phyloP scores from a whole-genome alignment of 2,888 invertebrate genomes.

The Sturmia bella region DNA sequence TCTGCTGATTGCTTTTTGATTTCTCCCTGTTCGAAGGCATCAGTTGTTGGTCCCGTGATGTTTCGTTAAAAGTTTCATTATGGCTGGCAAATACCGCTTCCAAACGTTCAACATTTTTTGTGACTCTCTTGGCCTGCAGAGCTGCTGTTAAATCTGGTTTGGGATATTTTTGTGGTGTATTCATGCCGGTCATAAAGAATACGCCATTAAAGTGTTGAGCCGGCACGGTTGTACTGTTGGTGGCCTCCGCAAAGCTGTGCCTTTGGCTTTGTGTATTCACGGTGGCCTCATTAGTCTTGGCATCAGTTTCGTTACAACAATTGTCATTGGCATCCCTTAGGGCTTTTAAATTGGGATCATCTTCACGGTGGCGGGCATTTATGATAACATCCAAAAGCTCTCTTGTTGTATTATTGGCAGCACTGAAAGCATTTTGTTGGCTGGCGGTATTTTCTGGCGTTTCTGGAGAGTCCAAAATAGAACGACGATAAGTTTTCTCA shows the following conservation, averaged over 20 bases:
- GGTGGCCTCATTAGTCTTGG: slow-evolving; percentile 27
- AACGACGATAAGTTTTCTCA: slow-evolving; percentile 72
- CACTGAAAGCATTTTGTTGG: slow-evolving; percentile 75
- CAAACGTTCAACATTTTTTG: slow-evolving; percentile 90
- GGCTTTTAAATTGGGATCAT: slow-evolving; percentile 81
- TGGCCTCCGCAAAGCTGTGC: slow-evolving; percentile 64
- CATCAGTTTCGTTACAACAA: slow-evolving; percentile 77
- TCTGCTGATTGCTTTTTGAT: slow-evolving; percentile 79
- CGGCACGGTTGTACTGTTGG: slow-evolving; percentile 73
- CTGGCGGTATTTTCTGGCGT: slow-evolving; percentile 76
- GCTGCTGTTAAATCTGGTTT: slow-evolving; percentile 82
- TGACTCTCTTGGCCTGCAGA: slow-evolving; percentile 85
- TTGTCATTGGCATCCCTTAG: slow-evolving; percentile 75
- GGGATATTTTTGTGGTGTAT: slow-evolving; percentile 81
- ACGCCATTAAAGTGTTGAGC: slow-evolving; percentile 84
- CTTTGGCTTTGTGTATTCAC: slow-evolving; percentile 59
- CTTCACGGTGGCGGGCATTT: slow-evolving; percentile 83
- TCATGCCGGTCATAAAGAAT: slow-evolving; percentile 84
- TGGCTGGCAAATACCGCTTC: slow-evolving; percentile 82
- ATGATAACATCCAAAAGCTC: slow-evolving; percentile 84
- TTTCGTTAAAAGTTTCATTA: slow-evolving; percentile 83
- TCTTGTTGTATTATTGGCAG: slow-evolving; percentile 81
- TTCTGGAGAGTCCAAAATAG: slow-evolving; percentile 74
- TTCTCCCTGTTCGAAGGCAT: slow-evolving; percentile 86
- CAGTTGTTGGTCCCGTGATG: slow-evolving; percentile 74